phyloP scores from a whole-genome alignment of 2,113 vertebrate genomes.

The Phaetusa simplex region DNA sequence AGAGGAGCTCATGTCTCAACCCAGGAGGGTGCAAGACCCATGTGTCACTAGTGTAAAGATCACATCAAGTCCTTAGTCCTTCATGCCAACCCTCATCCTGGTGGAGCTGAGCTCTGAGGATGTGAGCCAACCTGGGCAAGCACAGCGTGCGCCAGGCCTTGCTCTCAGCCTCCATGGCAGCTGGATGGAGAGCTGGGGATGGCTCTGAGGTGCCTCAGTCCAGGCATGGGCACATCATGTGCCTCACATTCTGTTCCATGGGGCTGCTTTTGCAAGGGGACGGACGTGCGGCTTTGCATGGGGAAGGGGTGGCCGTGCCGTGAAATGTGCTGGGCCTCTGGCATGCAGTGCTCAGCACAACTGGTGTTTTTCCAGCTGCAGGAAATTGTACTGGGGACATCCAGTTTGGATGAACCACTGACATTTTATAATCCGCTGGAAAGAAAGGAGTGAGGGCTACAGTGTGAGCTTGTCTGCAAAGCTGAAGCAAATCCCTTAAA shows the following conservation, averaged over 20 bases:
- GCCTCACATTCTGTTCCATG: background rate
- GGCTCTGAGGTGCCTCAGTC: background rate
- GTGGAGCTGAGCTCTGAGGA: background rate
- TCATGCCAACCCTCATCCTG: rapidly evolving
- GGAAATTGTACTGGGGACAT: background rate
- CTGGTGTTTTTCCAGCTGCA: background rate
- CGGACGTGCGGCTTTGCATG: background rate
- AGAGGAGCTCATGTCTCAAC: background rate
- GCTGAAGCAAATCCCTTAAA: background rate
- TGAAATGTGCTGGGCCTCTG: background rate
- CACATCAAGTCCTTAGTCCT: background rate
- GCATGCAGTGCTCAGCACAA: rapidly evolving
- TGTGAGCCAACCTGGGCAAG: background rate
- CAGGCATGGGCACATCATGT: rapidly evolving
- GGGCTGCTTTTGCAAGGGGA: background rate
- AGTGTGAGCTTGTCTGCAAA: background rate
- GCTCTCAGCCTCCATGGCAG: background rate
- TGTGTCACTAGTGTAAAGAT: background rate
- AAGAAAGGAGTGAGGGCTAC: background rate
- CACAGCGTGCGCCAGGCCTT: rapidly evolving
- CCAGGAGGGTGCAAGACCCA: background rate
- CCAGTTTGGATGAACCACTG: background rate
- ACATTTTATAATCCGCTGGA: background rate
- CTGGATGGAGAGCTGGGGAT: background rate
- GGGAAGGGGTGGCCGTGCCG: background rate